Conservation (phyloP, 2,888 invertebrate genomes). For the Drosophila niveifrons region DNA sequence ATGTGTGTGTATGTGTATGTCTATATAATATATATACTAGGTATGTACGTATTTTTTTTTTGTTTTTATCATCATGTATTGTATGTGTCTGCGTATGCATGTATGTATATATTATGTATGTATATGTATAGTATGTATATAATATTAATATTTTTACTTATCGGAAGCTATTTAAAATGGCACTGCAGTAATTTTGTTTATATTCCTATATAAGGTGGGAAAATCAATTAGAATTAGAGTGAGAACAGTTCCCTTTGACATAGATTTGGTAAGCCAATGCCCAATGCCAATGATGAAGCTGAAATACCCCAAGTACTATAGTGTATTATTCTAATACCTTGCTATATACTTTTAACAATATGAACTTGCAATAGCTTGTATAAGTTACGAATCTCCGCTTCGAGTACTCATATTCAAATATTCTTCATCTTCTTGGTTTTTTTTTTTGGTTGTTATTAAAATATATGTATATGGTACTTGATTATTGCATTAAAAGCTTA, state of each 20-base stretch:
- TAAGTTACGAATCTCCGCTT: conserved; percentile 22
- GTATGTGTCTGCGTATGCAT: conserved; percentile 49
- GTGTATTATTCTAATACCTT: conserved; percentile 34
- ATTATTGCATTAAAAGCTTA: conserved; percentile 81
- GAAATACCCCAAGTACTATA: conserved; percentile 44
- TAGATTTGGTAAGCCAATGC: conserved; percentile 26
- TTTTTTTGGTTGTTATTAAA: conserved; percentile 42
- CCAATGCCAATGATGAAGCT: conserved; percentile 43
- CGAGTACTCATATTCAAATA: conserved; percentile 25
- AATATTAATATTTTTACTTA: conserved; percentile 59
- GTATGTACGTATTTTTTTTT: conserved; percentile 27
- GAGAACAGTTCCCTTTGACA: conserved; percentile 38
- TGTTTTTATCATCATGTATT: background rate
- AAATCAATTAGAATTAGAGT: conserved; percentile 82
- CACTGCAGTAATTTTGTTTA: conserved; percentile 83
- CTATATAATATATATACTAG: conserved; percentile 58
- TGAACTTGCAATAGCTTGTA: conserved; percentile 48
- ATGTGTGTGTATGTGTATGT: conserved; percentile 50
- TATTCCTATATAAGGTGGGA: conserved; percentile 84
- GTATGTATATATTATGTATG: conserved; percentile 39
- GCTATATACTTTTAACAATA: conserved; percentile 46
- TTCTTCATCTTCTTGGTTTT: conserved; percentile 18
- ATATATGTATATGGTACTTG: conserved; percentile 63
- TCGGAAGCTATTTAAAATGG: conserved; percentile 84
- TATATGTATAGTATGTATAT: conserved; percentile 28